These are phyloP conservation scores for Lepidonotus clava DNA, from an alignment of 2,888 invertebrate species.

Conservation along the genomic window DNA sequence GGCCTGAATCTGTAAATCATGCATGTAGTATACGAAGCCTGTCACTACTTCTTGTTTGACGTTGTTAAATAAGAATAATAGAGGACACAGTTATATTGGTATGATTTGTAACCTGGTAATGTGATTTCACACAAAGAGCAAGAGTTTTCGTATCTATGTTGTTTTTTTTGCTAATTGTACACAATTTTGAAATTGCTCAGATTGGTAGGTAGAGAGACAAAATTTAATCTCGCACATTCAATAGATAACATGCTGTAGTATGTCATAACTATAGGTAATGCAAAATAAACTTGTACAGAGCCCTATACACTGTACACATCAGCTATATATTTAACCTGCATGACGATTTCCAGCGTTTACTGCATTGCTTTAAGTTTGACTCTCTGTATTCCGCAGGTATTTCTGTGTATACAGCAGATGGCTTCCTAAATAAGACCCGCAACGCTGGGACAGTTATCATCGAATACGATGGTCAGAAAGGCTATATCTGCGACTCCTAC, in stretches of 20 bases:
- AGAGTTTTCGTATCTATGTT: not conserved
- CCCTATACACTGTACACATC: no score
- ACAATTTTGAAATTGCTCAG: no score
- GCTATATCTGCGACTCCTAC: slow-evolving; percentile 4
- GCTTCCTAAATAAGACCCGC: not conserved
- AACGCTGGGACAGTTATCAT: slow-evolving; percentile 27
- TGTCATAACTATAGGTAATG: no score
- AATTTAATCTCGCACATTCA: no score
- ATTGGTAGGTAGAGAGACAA: no score
- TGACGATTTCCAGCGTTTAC: no score
- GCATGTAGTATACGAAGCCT: not conserved
- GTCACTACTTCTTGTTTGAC: not conserved
- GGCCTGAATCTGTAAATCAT: no score
- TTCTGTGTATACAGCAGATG: not conserved
- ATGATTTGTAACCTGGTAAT: not conserved
- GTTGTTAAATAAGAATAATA: not conserved
- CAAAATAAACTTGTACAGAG: no score
- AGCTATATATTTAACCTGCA: no score
- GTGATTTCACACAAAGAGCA: not conserved
- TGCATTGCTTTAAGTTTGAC: not conserved
- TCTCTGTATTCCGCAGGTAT: not conserved
- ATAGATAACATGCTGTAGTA: no score
- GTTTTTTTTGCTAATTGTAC: not conserved
- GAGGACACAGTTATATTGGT: not conserved
- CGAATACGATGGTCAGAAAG: slow-evolving; percentile 42